phyloP scores from a whole-genome alignment of 2,888 invertebrate genomes.

The Tenthredo scrophulariae region DNA sequence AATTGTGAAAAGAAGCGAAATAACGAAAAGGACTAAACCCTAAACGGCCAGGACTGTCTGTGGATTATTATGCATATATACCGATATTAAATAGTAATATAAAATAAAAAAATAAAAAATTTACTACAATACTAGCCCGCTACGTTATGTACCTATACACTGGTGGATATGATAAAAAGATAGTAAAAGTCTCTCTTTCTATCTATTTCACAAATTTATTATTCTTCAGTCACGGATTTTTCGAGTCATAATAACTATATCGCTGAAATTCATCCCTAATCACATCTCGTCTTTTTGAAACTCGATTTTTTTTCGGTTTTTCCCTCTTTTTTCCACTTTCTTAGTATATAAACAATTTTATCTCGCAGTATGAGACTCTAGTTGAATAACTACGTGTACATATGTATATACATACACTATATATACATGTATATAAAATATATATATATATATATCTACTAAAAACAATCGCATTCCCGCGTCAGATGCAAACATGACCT shows the following conservation, averaged over 20 bases:
- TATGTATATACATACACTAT: neutral
- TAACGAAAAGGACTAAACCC: conserved; percentile 43
- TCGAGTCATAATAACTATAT: neutral
- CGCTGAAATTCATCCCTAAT: neutral
- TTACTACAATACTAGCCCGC: neutral
- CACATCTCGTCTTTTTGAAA: neutral
- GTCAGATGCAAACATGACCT: conserved; percentile 45
- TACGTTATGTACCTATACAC: neutral
- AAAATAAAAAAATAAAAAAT: neutral
- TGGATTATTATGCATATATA: conserved; percentile 35
- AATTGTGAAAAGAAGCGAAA: conserved; percentile 32
- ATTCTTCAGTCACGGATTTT: neutral
- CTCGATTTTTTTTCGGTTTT: neutral
- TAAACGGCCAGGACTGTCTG: conserved; percentile 51
- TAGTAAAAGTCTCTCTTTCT: neutral
- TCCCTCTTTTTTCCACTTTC: neutral
- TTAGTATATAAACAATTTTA: neutral
- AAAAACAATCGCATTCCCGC: conserved; percentile 40
- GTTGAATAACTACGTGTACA: neutral
- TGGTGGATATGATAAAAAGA: no score
- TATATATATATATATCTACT: neutral
- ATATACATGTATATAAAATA: neutral
- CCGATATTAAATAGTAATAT: neutral
- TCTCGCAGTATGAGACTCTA: neutral
- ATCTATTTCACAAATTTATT: neutral